A percentile compares a stretch with the other conserved stretches of the same genome.
These are phyloP conservation scores for Globia sparganii DNA, from an alignment of 2,888 invertebrate species.

Conservation along the genomic window DNA sequence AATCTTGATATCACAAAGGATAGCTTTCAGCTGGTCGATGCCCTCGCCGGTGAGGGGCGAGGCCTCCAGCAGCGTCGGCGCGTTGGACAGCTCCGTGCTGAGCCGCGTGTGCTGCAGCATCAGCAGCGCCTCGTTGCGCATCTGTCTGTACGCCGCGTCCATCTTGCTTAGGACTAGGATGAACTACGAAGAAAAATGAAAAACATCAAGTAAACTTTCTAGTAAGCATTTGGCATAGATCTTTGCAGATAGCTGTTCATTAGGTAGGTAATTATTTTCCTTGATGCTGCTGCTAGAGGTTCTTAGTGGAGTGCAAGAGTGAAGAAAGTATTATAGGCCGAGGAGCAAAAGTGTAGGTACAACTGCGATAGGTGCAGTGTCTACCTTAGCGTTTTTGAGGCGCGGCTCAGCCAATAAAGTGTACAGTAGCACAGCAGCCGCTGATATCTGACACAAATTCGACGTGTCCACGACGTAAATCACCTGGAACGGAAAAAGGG, in stretches of 20 bases:
- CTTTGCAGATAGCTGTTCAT: not conserved
- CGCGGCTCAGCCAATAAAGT: slow-evolving; percentile 94
- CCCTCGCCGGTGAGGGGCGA: slow-evolving; percentile 94
- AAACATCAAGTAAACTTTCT: not conserved
- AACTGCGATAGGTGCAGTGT: not conserved
- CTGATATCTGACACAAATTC: slow-evolving; percentile 96
- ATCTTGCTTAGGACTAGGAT: slow-evolving; percentile 94
- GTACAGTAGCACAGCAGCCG: slow-evolving; percentile 95
- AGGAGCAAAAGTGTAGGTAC: not conserved
- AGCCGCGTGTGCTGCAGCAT: slow-evolving; percentile 94
- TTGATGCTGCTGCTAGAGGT: not conserved
- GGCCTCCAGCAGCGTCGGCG: slow-evolving; percentile 93
- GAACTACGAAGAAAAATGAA: slow-evolving; percentile 84
- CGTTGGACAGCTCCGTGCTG: slow-evolving; percentile 92
- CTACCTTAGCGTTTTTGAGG: slow-evolving; percentile 92
- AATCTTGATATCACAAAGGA: slow-evolving; percentile 75
- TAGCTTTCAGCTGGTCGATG: slow-evolving; percentile 90
- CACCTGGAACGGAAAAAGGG: slow-evolving; percentile 81
- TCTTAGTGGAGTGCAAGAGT: not conserved
- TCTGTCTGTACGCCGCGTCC: slow-evolving; percentile 96
- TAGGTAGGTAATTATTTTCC: not conserved
- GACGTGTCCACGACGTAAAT: slow-evolving; percentile 96
- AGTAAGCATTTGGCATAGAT: not conserved
- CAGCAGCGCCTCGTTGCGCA: slow-evolving; percentile 95
- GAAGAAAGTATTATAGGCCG: not conserved